Evolutionary conservation across 2,888 invertebrate genomes (phyloP).

Genomic region (Cataglyphis altisquamis): DNA sequence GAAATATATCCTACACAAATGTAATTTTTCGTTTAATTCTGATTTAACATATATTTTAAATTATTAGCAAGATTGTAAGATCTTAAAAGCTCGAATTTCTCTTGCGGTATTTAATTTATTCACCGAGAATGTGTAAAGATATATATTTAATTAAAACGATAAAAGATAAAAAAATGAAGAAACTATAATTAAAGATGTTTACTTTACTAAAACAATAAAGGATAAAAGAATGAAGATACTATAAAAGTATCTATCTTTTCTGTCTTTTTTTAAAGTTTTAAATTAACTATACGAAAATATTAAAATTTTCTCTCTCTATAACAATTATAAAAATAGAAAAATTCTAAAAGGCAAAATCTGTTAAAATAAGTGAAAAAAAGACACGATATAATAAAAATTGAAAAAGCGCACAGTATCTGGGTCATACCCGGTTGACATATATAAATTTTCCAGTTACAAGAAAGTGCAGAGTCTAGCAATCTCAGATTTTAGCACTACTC

Average conservation of each 20-base stretch:
- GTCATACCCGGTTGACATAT: not conserved
- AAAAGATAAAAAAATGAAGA: not conserved
- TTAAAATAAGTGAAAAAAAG: not conserved
- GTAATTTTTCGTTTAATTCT: not conserved
- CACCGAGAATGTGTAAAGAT: not conserved
- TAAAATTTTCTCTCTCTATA: not conserved
- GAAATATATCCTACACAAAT: not conserved
- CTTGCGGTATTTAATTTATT: not conserved
- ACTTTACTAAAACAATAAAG: not conserved
- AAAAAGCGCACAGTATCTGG: not conserved
- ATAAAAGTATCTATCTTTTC: not conserved
- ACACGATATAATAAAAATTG: conserved; percentile 7
- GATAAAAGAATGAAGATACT: conserved; percentile 2
- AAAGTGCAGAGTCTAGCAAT: conserved; percentile 3
- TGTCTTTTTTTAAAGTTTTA: not conserved
- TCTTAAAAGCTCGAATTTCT: not conserved
- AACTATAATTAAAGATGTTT: conserved; percentile 6
- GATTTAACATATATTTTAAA: not conserved
- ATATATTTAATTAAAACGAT: not conserved
- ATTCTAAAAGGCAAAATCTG: not conserved
- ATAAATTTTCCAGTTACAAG: conserved; percentile 10
- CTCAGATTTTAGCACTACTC: not conserved
- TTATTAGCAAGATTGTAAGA: not conserved
- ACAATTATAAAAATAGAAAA: conserved; percentile 8
- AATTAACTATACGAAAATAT: not conserved